These are phyloP conservation scores for Alloscopus bannaensis DNA, from an alignment of 2,888 invertebrate genomes.

Conservation along the genomic window DNA sequence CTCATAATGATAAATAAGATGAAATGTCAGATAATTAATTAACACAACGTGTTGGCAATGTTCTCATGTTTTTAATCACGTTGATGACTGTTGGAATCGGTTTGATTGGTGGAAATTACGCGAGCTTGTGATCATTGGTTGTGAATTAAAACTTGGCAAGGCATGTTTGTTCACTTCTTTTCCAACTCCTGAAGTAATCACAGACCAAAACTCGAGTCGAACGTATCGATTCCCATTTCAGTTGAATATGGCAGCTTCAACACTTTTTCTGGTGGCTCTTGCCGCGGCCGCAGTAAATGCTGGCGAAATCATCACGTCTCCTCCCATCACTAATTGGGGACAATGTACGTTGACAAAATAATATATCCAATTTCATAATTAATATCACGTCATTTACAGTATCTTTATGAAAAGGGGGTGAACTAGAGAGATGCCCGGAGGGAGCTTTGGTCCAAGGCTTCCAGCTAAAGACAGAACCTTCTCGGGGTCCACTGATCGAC, in stretches of 20 bases:
- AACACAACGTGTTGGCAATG: too few relatives aligned
- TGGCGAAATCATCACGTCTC: conserved; percentile 46
- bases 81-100: too few relatives aligned
- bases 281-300: neutral
- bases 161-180: too few relatives aligned
- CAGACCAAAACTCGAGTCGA: too few relatives aligned
- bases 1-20: too few relatives aligned
- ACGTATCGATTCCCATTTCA: too few relatives aligned
- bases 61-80: too few relatives aligned
- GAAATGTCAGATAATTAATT: too few relatives aligned
- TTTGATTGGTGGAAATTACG: too few relatives aligned
- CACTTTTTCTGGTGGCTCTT: conserved; percentile 2
- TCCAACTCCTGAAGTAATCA: too few relatives aligned
- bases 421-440: conserved; percentile 27
- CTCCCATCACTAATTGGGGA: conserved; percentile 59
- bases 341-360: conserved; percentile 27
- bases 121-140: too few relatives aligned
- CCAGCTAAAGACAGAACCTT: conserved; percentile 51
- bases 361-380: neutral
- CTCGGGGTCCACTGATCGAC: conserved; percentile 20
- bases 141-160: too few relatives aligned
- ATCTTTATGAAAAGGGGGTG: conserved; percentile 26
- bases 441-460: conserved; percentile 51
- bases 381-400: neutral
- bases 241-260: neutral